These are phyloP conservation scores for Lophochroa leadbeateri DNA, from an alignment of 2,113 vertebrate species.

Conservation along the genomic window DNA sequence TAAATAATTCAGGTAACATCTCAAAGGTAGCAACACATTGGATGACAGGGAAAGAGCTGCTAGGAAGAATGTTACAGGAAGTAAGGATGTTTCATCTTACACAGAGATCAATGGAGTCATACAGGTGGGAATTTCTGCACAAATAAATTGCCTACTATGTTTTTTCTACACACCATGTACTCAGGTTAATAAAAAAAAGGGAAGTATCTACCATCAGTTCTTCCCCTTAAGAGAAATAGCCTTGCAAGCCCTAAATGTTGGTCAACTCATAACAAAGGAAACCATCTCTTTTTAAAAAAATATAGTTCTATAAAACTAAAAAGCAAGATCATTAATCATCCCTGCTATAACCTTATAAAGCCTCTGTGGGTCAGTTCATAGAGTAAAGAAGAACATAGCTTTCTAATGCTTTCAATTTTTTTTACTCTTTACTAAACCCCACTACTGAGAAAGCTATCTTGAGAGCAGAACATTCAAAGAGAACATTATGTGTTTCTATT, in stretches of 20 bases:
- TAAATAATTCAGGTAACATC: not conserved
- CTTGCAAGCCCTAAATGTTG: not conserved
- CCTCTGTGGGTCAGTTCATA: not conserved
- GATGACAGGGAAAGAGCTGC: not conserved
- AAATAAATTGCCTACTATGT: not conserved
- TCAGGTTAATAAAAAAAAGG: not conserved
- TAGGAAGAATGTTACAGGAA: not conserved
- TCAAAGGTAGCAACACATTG: not conserved
- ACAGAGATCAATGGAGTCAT: not conserved
- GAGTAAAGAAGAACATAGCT: not conserved
- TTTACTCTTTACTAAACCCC: not conserved
- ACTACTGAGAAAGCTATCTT: not conserved
- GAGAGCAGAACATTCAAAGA: not conserved
- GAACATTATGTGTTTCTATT: not conserved
- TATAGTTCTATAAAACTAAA: not conserved
- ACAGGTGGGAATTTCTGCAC: not conserved
- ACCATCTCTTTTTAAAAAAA: not conserved
- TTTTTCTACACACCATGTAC: not conserved
- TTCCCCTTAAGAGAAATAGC: not conserved
- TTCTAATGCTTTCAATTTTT: not conserved
- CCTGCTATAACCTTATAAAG: not conserved
- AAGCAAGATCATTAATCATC: not conserved
- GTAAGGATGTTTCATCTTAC: not conserved
- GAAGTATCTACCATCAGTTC: not conserved
- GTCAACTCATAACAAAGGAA: not conserved